Evolutionary conservation across 2,888 invertebrate genomes (phyloP), one percentile per base, ranked within the genome.

Genomic region (Nomada ruficornis): DNA sequence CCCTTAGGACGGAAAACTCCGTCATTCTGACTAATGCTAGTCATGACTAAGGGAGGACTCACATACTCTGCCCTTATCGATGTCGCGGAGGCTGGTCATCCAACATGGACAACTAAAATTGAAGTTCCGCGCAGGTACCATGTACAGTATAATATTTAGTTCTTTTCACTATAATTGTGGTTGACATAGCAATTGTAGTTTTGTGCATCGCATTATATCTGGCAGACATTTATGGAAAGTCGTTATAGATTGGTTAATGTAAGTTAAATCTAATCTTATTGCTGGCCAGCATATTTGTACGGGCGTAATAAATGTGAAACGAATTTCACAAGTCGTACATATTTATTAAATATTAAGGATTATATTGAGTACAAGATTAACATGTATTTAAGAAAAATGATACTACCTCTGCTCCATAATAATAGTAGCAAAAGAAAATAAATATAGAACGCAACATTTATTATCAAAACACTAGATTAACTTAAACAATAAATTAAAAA

Each of bases 401-500:
- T 26, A 26, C 26, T 26, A 26, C 26, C 26, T 26, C 5, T 20
- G 54, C 20, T 20, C 54, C 54, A 54, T 54, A 54, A 54, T 20
- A 54, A 54, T 54, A 54, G 10, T 23, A 10, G 26, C 20, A 15
- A 13, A 52, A 54, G 54, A 54, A 54, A 54, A 54, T 54, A 54
- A 54, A 54, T 54, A 54, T 54, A 54, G 54, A 54, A 54, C 20
- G 54, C n/a, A 7, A 54, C 54, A 54, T 54, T 20, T 54, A 54
- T 54, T 54, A 54, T n/a, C 15, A 54, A 20, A 54, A 57, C 13
- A 57, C 57, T 23, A 23, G 57, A 57, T 23, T 23, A 23, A 23
- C 23, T 23, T 23, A 23, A 23, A 23, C 23, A 23, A 23, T 23
- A 23, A 23, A 23, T 23, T 23, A 23, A 23, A 23, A 23, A 23